phyloP scores from a whole-genome alignment of 2,113 vertebrate species.

The Neopipo cinnamomea region DNA sequence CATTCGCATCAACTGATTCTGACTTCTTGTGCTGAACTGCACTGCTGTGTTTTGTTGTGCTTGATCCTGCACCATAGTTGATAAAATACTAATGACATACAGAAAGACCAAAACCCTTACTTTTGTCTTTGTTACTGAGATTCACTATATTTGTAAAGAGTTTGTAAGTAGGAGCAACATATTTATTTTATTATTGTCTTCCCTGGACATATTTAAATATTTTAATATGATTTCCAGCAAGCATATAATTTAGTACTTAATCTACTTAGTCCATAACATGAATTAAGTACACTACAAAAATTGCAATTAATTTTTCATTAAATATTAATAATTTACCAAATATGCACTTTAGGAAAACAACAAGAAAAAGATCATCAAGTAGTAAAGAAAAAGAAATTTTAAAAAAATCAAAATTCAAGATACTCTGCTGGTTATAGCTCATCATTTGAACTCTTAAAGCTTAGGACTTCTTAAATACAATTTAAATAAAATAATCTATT shows the following conservation, averaged over 20 bases:
- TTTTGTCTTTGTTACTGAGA: neutral
- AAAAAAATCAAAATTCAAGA: neutral
- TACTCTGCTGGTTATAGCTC: neutral
- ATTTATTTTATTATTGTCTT: neutral
- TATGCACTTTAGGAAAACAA: neutral
- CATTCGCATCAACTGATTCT: neutral
- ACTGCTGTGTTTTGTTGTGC: neutral
- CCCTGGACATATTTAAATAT: neutral
- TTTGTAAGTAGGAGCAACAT: neutral
- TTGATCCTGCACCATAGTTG: neutral
- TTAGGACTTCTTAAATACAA: neutral
- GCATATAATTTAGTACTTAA: neutral
- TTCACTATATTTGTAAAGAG: neutral
- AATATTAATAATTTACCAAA: neutral
- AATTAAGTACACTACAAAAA: neutral
- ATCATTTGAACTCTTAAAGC: neutral
- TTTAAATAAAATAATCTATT: neutral
- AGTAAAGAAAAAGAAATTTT: neutral
- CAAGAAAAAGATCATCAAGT: neutral
- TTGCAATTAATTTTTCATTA: neutral
- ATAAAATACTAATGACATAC: neutral
- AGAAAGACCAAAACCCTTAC: neutral
- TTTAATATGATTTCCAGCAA: neutral
- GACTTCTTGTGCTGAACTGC: neutral
- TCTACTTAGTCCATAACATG: neutral